phyloP scores from a whole-genome alignment of 2,797 vertebrate genomes.

The Phoxinus dragarum region DNA sequence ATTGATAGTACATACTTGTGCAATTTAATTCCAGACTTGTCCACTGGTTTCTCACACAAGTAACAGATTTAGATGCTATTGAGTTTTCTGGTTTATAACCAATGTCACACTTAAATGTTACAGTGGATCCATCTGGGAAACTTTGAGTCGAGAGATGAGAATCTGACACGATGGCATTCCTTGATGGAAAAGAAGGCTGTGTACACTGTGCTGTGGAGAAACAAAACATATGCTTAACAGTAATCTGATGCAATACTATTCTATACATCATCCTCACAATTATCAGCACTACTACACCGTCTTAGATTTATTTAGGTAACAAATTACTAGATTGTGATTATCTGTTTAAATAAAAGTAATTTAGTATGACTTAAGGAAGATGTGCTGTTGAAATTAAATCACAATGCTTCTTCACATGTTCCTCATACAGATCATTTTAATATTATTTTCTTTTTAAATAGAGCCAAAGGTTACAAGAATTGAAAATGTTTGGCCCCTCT shows the following conservation, averaged over 20 bases:
- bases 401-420: not conserved
- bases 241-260: not conserved
- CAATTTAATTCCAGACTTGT: slow-evolving; percentile 28
- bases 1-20: slow-evolving; percentile 63
- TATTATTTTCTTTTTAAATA: too few species aligned
- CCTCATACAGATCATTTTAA: not conserved
- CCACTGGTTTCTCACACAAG: slow-evolving; percentile 65
- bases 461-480: not conserved
- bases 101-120: slow-evolving; percentile 31
- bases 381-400: not conserved
- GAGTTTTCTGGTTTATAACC: not conserved
- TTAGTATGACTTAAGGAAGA: not conserved
- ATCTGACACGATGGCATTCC: slow-evolving; percentile 23
- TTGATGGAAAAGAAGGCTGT: not conserved
- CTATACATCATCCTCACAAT: not conserved
- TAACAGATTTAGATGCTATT: accelerated
- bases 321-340: not conserved
- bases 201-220: slow-evolving; percentile 60
- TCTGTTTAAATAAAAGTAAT: not conserved
- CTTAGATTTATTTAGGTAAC: not conserved
- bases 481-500: not conserved
- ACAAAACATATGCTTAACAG: not conserved
- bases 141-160: accelerated
- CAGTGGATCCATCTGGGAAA: slow-evolving; percentile 16
- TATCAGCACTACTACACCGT: not conserved